Evolutionary conservation across 2,888 invertebrate species (phyloP).

Genomic region (Quadriops clusia): DNA sequence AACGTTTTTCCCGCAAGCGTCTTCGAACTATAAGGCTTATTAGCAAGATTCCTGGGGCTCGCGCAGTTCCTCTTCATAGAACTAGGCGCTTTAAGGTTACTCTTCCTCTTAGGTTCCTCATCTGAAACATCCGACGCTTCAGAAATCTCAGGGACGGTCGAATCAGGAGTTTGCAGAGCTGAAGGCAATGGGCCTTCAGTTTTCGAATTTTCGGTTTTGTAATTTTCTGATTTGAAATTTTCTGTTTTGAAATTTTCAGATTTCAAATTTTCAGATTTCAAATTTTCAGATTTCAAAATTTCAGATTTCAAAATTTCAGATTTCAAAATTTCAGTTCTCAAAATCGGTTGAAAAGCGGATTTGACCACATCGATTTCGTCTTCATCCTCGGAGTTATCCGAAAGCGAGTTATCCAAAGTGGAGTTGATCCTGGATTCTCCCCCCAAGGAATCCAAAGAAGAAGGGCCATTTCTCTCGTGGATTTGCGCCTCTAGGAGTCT

Average conservation of each 20-base stretch:
- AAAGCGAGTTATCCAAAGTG: slow-evolving; percentile 46
- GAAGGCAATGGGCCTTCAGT: slow-evolving; percentile 48
- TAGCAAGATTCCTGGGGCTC: too few species aligned
- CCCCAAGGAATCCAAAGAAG: too few species aligned
- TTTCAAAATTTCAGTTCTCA: slow-evolving; percentile 45
- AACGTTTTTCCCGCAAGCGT: too few species aligned
- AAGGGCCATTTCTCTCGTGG: too few species aligned
- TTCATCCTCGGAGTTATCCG: slow-evolving; percentile 45
- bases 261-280: slow-evolving; percentile 23
- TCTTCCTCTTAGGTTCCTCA: too few species aligned
- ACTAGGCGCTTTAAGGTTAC: too few species aligned
- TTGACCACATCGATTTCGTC: slow-evolving; percentile 66
- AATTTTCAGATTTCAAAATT: slow-evolving; percentile 45
- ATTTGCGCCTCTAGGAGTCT: too few species aligned
- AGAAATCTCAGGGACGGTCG: too few species aligned
- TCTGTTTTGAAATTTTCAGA: slow-evolving; percentile 1
- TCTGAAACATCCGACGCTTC: too few species aligned
- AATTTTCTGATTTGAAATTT: not conserved
- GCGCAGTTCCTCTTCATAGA: too few species aligned
- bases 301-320: slow-evolving; percentile 46
- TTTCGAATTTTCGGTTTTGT: slow-evolving; percentile 21
- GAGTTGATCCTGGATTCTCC: slow-evolving; percentile 49
- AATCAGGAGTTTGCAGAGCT: slow-evolving; percentile 40
- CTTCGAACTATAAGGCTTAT: too few species aligned
- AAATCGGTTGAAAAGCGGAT: slow-evolving; percentile 60